These are phyloP conservation scores for Trachelus tabidus DNA, from an alignment of 2,888 invertebrate species.

Conservation along the genomic window DNA sequence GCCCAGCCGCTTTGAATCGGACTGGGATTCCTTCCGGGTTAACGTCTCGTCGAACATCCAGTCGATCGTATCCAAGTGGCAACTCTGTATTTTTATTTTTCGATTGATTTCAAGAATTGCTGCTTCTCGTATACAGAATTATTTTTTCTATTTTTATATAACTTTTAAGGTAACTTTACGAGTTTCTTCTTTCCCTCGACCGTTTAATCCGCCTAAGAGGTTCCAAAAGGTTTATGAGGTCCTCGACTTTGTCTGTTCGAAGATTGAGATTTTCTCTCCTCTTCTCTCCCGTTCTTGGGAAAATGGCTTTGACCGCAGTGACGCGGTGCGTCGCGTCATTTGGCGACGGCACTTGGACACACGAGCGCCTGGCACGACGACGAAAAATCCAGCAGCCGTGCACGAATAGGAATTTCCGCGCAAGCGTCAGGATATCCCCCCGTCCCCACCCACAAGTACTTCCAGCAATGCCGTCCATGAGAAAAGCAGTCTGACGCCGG, in stretches of 20 bases:
- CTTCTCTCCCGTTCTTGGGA: background rate
- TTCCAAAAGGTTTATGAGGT: background rate
- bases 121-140: background rate
- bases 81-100: background rate
- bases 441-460: background rate
- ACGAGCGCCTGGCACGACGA: conserved; percentile 10
- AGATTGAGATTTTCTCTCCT: background rate
- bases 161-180: background rate
- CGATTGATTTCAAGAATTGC: background rate
- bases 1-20: too few relatives aligned
- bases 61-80: background rate
- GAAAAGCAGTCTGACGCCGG: conserved; percentile 63
- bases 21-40: background rate
- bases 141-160: background rate
- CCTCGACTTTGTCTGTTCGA: background rate
- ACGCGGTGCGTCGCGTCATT: background rate
- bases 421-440: conserved; percentile 5
- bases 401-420: background rate
- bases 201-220: background rate
- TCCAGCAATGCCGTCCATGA: conserved; percentile 11
- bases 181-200: background rate
- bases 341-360: background rate
- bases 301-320: background rate
- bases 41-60: background rate
- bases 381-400: background rate